Conservation (phyloP, 2,797 vertebrate species). For the Hybognathus amarus region DNA sequence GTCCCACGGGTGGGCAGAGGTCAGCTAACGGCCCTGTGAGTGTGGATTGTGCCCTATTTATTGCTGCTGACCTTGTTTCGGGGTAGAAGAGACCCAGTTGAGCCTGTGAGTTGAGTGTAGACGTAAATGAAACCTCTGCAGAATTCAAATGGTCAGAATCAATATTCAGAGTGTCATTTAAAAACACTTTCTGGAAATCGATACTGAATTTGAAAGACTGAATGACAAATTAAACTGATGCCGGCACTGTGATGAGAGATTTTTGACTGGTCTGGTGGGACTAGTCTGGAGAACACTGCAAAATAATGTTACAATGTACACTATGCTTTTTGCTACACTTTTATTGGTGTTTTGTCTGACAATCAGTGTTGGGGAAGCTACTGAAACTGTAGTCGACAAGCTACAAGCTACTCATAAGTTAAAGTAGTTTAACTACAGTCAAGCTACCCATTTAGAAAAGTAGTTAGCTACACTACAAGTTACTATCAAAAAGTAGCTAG, state of each 20-base stretch:
- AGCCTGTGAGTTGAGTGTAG: conserved; percentile 8
- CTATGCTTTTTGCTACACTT: not conserved
- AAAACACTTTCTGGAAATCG: not conserved
- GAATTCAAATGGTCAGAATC: conserved; percentile 31
- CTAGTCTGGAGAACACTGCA: not conserved
- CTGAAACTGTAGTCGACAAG: too few species aligned
- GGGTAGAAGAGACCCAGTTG: not conserved
- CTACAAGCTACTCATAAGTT: too few species aligned
- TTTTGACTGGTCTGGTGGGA: not conserved
- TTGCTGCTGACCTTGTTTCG: conserved; percentile 23
- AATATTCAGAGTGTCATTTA: conserved; percentile 18
- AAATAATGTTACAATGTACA: not conserved
- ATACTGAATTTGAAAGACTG: conserved; percentile 18
- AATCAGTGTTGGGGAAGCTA: too few species aligned
- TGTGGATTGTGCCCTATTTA: conserved; percentile 33
- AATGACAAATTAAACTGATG: not conserved
- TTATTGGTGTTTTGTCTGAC: not conserved
- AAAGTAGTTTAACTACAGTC: too few species aligned
- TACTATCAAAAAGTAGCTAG: too few species aligned
- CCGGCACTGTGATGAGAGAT: not conserved
- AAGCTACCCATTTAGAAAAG: too few species aligned
- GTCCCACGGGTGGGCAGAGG: conserved; percentile 32
- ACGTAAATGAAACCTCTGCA: conserved; percentile 38
- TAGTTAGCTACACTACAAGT: too few species aligned
- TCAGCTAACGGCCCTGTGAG: conserved; percentile 23